Conservation (phyloP, 2,888 invertebrate genomes). For the Clitarchus hookeri region DNA sequence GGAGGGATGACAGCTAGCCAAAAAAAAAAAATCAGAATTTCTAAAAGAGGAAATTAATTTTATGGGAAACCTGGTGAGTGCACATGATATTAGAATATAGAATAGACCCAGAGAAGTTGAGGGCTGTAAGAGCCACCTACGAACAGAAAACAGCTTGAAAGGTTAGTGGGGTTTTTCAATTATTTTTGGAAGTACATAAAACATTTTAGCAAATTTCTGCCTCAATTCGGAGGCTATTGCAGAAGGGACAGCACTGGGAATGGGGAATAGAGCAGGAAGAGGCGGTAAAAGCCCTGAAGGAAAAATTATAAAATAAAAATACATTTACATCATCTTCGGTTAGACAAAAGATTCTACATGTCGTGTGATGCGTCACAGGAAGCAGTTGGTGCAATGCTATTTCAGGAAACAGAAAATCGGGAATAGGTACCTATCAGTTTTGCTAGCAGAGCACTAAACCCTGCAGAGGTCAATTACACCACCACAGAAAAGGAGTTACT, state of each 20-base stretch:
- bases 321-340: neutral
- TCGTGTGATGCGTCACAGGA: neutral
- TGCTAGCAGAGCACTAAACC: neutral
- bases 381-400: neutral
- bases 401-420: neutral
- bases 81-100: constrained; percentile 28
- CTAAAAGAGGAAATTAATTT: constrained; percentile 27
- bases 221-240: neutral
- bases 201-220: neutral
- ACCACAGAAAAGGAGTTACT: neutral
- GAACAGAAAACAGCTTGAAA: constrained; percentile 43
- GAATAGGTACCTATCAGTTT: neutral
- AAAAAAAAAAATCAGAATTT: constrained; percentile 46
- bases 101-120: constrained; percentile 41
- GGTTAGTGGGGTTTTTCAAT: too few relatives aligned
- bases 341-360: neutral
- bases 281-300: neutral
- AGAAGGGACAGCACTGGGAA: neutral
- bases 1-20: constrained; percentile 45
- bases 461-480: too few relatives aligned
- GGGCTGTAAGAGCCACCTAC: constrained; percentile 45
- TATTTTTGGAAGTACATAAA: constrained; percentile 32
- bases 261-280: neutral
- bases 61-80: neutral
- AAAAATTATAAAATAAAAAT: neutral